Base-by-base conservation (phyloP, 2,888 invertebrate species). In the Acrobasis consociella region DNA sequence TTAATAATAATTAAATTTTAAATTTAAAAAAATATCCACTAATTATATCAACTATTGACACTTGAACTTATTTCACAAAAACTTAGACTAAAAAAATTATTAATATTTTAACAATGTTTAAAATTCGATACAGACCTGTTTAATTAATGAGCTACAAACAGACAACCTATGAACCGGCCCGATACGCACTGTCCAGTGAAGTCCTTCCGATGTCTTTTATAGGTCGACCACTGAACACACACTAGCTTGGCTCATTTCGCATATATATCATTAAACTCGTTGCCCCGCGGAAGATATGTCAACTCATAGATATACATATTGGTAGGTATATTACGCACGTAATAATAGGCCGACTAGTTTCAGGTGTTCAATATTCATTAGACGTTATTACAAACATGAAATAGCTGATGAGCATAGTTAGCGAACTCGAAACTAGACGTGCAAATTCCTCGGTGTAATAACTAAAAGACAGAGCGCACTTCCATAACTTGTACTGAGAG, bases 191-290 rank as follows among this genome's bases (percentile, higher is more conserved):
- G 87, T 68, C 73, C 73, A 69, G 58, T 67, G 64, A 74, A 75
- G 75, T 86, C 85, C 88, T 82, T 81, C 65, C 76, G 69, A 74
- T 75, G 80, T 80, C 87, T 89, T 90, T 86, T 91, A 91, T 91
- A 91, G 90, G 88, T 86, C 87, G 88, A 52, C 73, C 67, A 68
- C 71, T 74, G 75, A 67, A 75, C 77, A 70, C 71, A 67, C 70
- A 66, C 66, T 68, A 69, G 37, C 60, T 55, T 37, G 50, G 63
- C 49, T 66, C 65, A 67, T 64, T 65, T 64, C 46, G 16, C 52
- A 63, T 62, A 59, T 62, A 59, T 65, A 37, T 55, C 55, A 37
- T 58, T 50, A 46, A 51, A 39, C 15, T 42, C 66, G 58, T 53
- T 60, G 67, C 67, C 69, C 72, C 60, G 52, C 65, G 63, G 64